Base-by-base conservation (phyloP, 2,113 vertebrate species). In the Egretta garzetta region DNA sequence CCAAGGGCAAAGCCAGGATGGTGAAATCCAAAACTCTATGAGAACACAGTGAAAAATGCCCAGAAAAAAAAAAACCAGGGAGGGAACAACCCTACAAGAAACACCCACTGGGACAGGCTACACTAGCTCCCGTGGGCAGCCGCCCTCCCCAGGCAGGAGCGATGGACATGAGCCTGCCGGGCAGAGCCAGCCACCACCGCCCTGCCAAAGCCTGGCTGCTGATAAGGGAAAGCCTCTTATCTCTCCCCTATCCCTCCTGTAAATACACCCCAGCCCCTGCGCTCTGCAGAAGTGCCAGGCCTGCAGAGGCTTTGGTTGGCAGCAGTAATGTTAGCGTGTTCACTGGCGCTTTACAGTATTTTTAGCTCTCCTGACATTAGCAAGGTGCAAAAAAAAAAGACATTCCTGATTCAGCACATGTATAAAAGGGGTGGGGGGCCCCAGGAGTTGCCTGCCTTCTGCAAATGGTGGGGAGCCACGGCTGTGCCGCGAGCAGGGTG, bases 281-380 rank as follows among this genome's bases (percentile, higher is more conserved):
- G 1, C 47, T 16, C 53, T 22, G 75, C 63, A 86, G 41, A 16
- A 21, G 53, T 50, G 74, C 58, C 95, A 70, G 73, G 39, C 22
- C 74, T 68, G 56, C 14, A 8, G 86, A 60, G 39, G 22, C 72
- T 83, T n/a, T 26, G 50, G n/a, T 21, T 84, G 84, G 60, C 81
- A 64, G 73, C 73, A 52, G 87, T 23, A 1, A 47, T 2, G 2
- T 12, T 43, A 84, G 39, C 79, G 4, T 5, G 6, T 37, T 73
- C 0, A 3, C 5, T 2, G 0, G 33, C 0, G 1, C 89, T 97
- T 85, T 68, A 13, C 27, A 23, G 94, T 94, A 87, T 92, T 97
- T 96, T 83, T 94, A 96, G 89, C 88, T 39, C 85, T 76, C 76
- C 90, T 94, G 84, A 76, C 52, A 83, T 18, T 9, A 90, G 50